Percentiles rank a stretch among this genome's conserved stretches.
phyloP scores from a whole-genome alignment of 92 coral and sea anemone species.

The Epizoanthus scotinus region DNA sequence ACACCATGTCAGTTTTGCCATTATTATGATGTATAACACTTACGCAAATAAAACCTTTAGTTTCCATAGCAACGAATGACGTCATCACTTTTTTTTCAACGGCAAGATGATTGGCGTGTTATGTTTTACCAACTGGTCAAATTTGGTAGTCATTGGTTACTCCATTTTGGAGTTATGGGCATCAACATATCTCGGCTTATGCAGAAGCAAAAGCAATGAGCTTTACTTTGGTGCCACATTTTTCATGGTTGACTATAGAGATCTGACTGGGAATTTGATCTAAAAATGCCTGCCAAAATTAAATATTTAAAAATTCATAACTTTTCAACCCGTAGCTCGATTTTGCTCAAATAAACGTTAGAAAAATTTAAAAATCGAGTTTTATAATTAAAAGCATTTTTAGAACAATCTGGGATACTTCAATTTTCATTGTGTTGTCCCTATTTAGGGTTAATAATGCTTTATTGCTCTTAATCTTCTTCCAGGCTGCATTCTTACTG shows the following conservation, averaged over 20 bases:
- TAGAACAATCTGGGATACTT: no score
- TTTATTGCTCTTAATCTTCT: no score
- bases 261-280: not conserved
- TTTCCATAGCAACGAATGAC: slow-evolving; percentile 31
- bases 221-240: slow-evolving; percentile 19
- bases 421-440: no score
- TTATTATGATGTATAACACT: slow-evolving; percentile 3
- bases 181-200: slow-evolving; percentile 26
- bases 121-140: slow-evolving; percentile 24
- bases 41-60: not conserved
- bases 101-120: slow-evolving; percentile 1
- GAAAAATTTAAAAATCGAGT: no score
- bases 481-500: no score
- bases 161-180: slow-evolving; percentile 22
- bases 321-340: no score
- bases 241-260: not conserved
- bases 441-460: no score
- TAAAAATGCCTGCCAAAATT: no score
- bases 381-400: no score
- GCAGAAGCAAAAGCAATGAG: slow-evolving; percentile 7
- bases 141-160: slow-evolving; percentile 30
- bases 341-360: no score
- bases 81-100: not conserved
- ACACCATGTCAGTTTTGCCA: not conserved
- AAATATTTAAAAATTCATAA: no score